Evolutionary conservation across 2,797 vertebrate genomes (phyloP).

Genomic region (Chelmon rostratus): DNA sequence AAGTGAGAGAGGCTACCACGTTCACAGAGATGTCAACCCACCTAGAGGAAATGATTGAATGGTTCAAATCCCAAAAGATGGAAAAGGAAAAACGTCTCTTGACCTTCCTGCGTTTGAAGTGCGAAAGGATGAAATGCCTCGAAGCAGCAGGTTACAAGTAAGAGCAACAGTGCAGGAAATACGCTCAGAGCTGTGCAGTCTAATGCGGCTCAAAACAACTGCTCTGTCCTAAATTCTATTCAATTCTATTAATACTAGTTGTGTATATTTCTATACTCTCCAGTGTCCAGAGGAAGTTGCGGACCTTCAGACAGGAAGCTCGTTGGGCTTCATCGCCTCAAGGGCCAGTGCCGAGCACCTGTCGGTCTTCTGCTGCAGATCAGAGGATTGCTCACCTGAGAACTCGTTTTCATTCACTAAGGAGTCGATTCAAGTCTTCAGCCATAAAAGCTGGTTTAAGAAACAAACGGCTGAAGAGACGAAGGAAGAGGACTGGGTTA

Average conservation of each 20-base stretch:
- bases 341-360: slow-evolving; percentile 25
- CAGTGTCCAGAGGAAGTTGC: slow-evolving; percentile 78
- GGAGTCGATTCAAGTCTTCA: slow-evolving; percentile 10
- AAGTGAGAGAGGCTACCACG: slow-evolving; percentile 49
- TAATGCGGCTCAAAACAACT: background rate
- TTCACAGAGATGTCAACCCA: slow-evolving; percentile 66
- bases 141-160: slow-evolving; percentile 82
- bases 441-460: background rate
- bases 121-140: slow-evolving; percentile 71
- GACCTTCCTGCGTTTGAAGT: slow-evolving; percentile 77
- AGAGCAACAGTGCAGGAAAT: slow-evolving; percentile 30
- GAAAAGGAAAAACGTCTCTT: slow-evolving; percentile 64
- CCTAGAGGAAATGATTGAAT: slow-evolving; percentile 74
- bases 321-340: slow-evolving; percentile 52
- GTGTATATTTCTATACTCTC: background rate
- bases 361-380: background rate
- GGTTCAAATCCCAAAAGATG: slow-evolving; percentile 74
- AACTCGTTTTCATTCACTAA: slow-evolving; percentile 37
- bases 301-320: slow-evolving; percentile 64
- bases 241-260: background rate
- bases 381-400: slow-evolving; percentile 29
- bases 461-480: slow-evolving; percentile 1
- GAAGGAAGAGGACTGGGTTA: background rate
- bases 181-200: background rate
- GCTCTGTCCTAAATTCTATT: background rate